A percentile compares a stretch with the other conserved stretches of the same genome.
Conservation (phyloP, 2,113 vertebrate species). For the Ophthalmolycus amberensis region DNA sequence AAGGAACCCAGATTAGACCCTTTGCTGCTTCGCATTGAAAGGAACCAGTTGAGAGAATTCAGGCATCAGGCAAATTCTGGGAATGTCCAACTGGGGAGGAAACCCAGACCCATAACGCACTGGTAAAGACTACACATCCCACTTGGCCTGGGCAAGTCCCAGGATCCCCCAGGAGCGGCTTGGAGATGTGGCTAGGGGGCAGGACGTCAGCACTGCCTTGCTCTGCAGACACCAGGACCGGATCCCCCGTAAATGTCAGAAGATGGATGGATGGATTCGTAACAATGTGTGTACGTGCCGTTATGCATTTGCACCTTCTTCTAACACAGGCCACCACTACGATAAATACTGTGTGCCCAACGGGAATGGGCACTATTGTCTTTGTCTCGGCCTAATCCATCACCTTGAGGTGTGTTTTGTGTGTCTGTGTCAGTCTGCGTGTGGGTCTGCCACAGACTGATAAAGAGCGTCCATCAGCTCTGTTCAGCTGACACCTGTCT, state of each 20-base stretch:
- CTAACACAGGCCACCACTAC: slow-evolving; percentile 15
- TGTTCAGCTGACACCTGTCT: slow-evolving; percentile 71
- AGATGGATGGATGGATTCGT: not conserved
- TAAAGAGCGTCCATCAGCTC: slow-evolving; percentile 73
- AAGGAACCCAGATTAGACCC: not conserved
- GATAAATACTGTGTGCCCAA: slow-evolving; percentile 23
- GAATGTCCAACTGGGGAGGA: slow-evolving; percentile 9
- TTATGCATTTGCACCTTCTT: slow-evolving; percentile 20
- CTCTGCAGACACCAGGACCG: not conserved
- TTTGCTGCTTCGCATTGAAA: not conserved
- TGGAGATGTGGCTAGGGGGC: not conserved
- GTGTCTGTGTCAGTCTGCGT: slow-evolving; percentile 51
- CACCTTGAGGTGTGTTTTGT: slow-evolving; percentile 58
- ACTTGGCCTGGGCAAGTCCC: not conserved
- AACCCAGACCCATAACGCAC: slow-evolving; percentile 4
- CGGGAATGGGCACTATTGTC: slow-evolving; percentile 52
- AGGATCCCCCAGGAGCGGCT: not conserved
- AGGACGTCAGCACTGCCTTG: not conserved
- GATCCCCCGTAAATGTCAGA: not conserved
- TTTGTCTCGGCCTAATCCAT: slow-evolving; percentile 69
- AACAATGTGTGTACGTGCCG: slow-evolving; percentile 8
- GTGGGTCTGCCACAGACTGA: slow-evolving; percentile 65
- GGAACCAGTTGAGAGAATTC: slow-evolving; percentile 1
- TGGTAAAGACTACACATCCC: slow-evolving; percentile 12
- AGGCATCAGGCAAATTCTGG: not conserved